A percentile compares a stretch with the other conserved stretches of the same genome.
Conservation (phyloP, 2,888 invertebrate genomes). For the Leptopilina syphax region DNA sequence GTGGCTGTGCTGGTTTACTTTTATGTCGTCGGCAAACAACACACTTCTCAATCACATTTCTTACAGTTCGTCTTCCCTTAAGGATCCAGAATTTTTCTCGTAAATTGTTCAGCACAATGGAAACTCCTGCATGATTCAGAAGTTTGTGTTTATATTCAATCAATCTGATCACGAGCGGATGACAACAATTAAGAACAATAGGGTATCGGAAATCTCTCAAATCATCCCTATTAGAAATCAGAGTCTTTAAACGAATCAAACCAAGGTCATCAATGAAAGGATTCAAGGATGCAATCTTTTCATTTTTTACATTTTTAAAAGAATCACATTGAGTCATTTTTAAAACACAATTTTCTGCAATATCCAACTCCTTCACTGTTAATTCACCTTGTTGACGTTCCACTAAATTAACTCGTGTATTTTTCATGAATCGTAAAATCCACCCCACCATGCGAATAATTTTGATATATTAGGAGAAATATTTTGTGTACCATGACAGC, state of each 20-base stretch:
- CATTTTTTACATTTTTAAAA: background rate
- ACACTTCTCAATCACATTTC: slow-evolving; percentile 44
- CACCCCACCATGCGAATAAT: background rate
- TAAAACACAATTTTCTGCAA: background rate
- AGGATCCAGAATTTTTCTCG: slow-evolving; percentile 52
- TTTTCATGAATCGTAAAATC: background rate
- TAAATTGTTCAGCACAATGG: slow-evolving; percentile 49
- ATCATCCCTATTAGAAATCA: too few relatives aligned
- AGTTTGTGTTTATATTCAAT: slow-evolving; percentile 47
- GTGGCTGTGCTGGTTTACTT: slow-evolving; percentile 29
- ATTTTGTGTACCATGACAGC: background rate
- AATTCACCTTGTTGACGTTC: too few relatives aligned
- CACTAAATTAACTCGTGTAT: background rate
- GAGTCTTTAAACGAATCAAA: too few relatives aligned
- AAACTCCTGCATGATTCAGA: slow-evolving; percentile 50
- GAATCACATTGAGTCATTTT: background rate
- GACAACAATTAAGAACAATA: background rate
- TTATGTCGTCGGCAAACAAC: slow-evolving; percentile 44
- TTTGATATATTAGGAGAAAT: background rate
- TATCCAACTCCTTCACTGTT: background rate
- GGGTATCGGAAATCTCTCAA: too few relatives aligned
- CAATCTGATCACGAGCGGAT: slow-evolving; percentile 17
- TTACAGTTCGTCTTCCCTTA: slow-evolving; percentile 39
- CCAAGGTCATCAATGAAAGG: background rate
- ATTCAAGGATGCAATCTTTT: background rate